These are phyloP conservation scores for Rhagoletis pomonella DNA, from an alignment of 1,140 invertebrate species.

Conservation along the genomic window DNA sequence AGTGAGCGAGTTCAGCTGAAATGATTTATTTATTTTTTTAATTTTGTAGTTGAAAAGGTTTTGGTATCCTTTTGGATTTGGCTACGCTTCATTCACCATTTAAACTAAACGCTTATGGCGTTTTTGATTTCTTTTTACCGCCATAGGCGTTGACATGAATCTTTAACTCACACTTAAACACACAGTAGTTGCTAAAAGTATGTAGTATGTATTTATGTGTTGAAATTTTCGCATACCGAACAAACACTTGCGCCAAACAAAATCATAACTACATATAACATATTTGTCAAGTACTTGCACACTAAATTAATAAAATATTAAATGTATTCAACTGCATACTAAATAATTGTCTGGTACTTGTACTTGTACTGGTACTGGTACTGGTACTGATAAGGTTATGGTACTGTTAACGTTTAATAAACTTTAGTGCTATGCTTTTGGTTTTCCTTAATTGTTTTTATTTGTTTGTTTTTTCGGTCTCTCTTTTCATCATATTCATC, in stretches of 20 bases:
- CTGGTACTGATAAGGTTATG: neutral
- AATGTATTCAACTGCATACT: conserved; percentile 23
- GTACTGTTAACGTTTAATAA: conserved; percentile 34
- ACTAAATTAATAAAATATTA: conserved; percentile 16
- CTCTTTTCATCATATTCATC: conserved; percentile 65
- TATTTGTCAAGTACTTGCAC: conserved; percentile 34
- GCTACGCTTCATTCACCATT: too few species aligned
- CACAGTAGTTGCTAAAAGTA: neutral
- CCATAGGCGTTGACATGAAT: too few species aligned
- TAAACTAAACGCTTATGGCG: too few species aligned
- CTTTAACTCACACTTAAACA: too few species aligned
- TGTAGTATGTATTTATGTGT: neutral
- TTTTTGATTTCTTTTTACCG: too few species aligned
- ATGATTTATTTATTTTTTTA: too few species aligned
- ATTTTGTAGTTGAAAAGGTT: too few species aligned
- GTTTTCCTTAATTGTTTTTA: neutral
- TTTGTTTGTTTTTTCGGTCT: neutral
- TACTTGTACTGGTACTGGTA: conserved; percentile 30
- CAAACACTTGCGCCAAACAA: conserved; percentile 25
- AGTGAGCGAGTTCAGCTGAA: too few species aligned
- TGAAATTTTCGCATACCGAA: conserved; percentile 14
- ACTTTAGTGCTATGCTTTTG: conserved; percentile 53
- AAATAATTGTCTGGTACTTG: conserved; percentile 30
- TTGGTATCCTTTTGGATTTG: too few species aligned
- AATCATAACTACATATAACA: conserved; percentile 28